These are phyloP conservation scores for Bombus superbus DNA, from an alignment of 1,140 invertebrate species.

Conservation along the genomic window DNA sequence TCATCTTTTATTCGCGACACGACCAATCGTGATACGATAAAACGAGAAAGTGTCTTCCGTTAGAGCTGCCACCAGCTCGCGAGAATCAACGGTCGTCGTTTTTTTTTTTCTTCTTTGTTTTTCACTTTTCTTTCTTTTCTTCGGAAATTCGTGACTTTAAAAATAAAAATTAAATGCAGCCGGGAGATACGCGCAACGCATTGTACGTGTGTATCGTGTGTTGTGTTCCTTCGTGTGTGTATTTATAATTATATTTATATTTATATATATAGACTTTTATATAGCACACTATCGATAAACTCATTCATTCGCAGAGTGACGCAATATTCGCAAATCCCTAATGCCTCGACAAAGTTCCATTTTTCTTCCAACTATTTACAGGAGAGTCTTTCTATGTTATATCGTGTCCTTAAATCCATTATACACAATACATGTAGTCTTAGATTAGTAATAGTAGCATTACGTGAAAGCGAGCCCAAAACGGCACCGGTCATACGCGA, in stretches of 20 bases:
- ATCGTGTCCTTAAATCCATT: conserved; percentile 81
- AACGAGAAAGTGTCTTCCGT: conserved; percentile 52
- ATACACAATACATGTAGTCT: conserved; percentile 82
- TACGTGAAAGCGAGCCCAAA: conserved; percentile 64
- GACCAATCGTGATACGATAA: conserved; percentile 55
- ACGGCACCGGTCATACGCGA: conserved; percentile 34
- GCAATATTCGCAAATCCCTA: conserved; percentile 80
- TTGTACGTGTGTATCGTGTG: conserved; percentile 38
- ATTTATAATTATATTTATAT: conserved; percentile 42
- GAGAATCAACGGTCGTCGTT: conserved; percentile 27
- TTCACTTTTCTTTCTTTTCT: background rate
- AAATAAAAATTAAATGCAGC: conserved; percentile 73
- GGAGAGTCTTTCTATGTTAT: conserved; percentile 79
- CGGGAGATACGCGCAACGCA: conserved; percentile 67
- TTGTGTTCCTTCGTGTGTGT: conserved; percentile 6
- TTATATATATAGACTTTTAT: conserved; percentile 46
- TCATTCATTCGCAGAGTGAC: conserved; percentile 75
- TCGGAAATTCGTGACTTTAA: conserved; percentile 48
- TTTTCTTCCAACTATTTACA: conserved; percentile 78
- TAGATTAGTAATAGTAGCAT: conserved; percentile 71
- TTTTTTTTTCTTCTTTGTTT: background rate
- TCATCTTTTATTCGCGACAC: conserved; percentile 38
- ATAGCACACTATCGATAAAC: conserved; percentile 58
- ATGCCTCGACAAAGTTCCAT: conserved; percentile 76
- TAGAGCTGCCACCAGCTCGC: conserved; percentile 26